Conservation (phyloP, 2,113 vertebrate species). For the Datnioides undecimradiatus region DNA sequence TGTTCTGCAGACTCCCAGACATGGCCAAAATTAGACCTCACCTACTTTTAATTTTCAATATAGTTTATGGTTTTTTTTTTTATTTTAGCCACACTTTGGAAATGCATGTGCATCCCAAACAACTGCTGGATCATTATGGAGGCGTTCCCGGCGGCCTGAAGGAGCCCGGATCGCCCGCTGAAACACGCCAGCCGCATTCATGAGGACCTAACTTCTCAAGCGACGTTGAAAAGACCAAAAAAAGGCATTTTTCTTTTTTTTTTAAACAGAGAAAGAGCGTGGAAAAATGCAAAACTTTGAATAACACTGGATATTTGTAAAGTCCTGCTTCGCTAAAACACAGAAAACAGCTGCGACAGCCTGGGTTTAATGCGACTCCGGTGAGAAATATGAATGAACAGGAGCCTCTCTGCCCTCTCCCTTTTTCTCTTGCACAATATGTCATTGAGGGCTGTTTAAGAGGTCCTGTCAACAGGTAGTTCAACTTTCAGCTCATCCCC, state of each 20-base stretch:
- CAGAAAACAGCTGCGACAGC: constrained; percentile 37
- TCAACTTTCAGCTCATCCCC: constrained; percentile 87
- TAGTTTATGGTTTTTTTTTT: background rate
- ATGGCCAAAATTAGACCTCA: background rate
- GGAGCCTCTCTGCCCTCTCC: constrained; percentile 68
- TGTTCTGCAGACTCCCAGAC: constrained; percentile 3
- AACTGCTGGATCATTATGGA: background rate
- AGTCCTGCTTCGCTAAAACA: background rate
- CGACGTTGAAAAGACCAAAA: background rate
- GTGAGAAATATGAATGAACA: constrained; percentile 67
- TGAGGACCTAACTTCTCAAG: background rate
- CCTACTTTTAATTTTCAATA: background rate
- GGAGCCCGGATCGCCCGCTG: background rate
- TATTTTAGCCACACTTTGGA: background rate
- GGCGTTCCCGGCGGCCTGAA: background rate
- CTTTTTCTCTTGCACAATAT: constrained; percentile 84
- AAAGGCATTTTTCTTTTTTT: background rate
- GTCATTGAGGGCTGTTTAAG: constrained; percentile 89
- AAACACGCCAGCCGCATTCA: background rate
- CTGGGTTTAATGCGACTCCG: constrained; percentile 41
- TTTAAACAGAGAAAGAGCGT: background rate
- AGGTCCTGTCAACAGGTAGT: constrained; percentile 90
- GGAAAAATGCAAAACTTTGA: background rate
- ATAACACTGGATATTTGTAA: constrained; percentile 6
- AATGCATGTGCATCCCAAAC: background rate